phyloP scores from a whole-genome alignment of 2,797 vertebrate genomes.

The Benthosema pterotum region DNA sequence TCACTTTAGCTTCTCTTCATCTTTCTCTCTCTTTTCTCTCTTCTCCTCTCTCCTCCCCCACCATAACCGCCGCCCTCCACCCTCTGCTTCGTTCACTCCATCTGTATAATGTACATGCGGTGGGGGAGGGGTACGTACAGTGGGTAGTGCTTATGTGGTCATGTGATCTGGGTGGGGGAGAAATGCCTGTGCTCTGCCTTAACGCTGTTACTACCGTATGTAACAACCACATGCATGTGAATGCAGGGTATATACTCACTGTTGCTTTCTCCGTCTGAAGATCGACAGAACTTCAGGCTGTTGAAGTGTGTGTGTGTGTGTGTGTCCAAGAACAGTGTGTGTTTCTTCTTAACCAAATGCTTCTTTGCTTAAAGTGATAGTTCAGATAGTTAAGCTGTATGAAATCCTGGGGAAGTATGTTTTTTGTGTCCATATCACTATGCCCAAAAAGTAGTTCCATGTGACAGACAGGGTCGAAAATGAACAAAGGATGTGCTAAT shows the following conservation, averaged over 20 bases:
- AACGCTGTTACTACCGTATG: conserved; percentile 8
- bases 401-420: too few relatives aligned
- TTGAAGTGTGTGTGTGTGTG: too few relatives aligned
- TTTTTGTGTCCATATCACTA: too few relatives aligned
- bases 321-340: too few relatives aligned
- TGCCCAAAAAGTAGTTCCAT: too few relatives aligned
- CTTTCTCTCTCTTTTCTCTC: conserved; percentile 43
- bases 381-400: too few relatives aligned
- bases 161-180: conserved; percentile 59
- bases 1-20: conserved; percentile 43
- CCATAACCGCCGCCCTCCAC: not conserved
- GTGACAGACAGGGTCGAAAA: too few relatives aligned
- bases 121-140: conserved; percentile 65
- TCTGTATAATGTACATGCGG: conserved; percentile 32
- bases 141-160: conserved; percentile 47
- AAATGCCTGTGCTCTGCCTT: conserved; percentile 41
- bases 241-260: conserved; percentile 4
- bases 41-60: conserved; percentile 34
- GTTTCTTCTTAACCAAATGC: too few relatives aligned
- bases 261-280: not conserved
- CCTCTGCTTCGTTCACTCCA: conserved; percentile 15
- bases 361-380: too few relatives aligned
- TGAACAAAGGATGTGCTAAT: too few relatives aligned
- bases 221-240: conserved; percentile 11
- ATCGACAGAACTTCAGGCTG: too few relatives aligned